These are phyloP conservation scores for Scaptomyza reducta DNA, from an alignment of 2,888 invertebrate species.

Conservation along the genomic window DNA sequence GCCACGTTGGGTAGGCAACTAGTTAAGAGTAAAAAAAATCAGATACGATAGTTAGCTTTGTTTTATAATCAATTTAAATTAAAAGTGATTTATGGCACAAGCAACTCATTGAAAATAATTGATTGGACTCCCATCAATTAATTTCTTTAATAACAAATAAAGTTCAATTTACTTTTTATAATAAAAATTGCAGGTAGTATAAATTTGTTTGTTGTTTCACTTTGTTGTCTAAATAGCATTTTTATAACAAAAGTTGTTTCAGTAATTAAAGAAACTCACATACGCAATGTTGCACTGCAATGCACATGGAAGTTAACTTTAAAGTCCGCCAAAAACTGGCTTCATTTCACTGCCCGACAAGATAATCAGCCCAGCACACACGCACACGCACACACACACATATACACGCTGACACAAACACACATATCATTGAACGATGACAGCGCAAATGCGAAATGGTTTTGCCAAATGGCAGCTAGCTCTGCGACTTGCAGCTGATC, in stretches of 20 bases:
- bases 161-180: background rate
- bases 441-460: slow-evolving; percentile 51
- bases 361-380: slow-evolving; percentile 54
- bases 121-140: background rate
- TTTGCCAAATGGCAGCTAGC: slow-evolving; percentile 34
- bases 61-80: background rate
- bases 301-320: slow-evolving; percentile 10
- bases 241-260: no score
- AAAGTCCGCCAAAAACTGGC: slow-evolving; percentile 55
- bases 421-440: slow-evolving; percentile 44
- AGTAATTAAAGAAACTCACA: no score
- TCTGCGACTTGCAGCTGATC: slow-evolving; percentile 37
- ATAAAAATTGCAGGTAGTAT: no score
- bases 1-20: slow-evolving; percentile 1
- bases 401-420: background rate
- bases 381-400: slow-evolving; percentile 16
- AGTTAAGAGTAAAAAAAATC: background rate
- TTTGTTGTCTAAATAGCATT: background rate
- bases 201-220: no score
- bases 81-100: background rate
- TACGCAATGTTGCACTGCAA: slow-evolving; percentile 14
- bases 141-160: background rate
- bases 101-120: background rate
- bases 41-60: background rate
- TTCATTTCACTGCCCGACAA: slow-evolving; percentile 57